phyloP scores from a whole-genome alignment of 2,113 vertebrate species.

The Pipa parva region DNA sequence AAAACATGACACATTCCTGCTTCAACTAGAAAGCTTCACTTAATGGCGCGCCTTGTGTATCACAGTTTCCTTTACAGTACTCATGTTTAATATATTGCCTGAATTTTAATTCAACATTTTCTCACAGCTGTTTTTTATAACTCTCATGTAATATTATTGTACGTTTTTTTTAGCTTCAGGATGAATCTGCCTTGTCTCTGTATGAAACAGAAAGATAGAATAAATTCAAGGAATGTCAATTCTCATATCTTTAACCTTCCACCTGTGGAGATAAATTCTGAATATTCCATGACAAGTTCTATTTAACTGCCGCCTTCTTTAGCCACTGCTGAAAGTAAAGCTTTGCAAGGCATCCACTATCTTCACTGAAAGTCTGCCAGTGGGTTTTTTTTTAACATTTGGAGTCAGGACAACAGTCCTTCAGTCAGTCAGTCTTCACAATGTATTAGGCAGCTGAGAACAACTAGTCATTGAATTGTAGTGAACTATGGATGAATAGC shows the following conservation, averaged over 20 bases:
- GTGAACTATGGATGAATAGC: not conserved
- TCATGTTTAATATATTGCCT: conserved; percentile 1
- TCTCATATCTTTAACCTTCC: not conserved
- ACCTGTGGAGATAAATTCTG: conserved; percentile 11
- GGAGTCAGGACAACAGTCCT: conserved; percentile 4
- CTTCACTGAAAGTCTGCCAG: not conserved
- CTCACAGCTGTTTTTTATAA: conserved; percentile 11
- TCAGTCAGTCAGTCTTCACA: not conserved
- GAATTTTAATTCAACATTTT: conserved; percentile 23
- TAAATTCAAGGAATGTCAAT: conserved; percentile 18
- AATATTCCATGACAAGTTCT: not conserved
- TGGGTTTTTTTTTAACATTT: conserved; percentile 4
- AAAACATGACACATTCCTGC: too few relatives aligned
- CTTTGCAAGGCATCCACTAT: not conserved
- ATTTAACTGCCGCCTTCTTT: not conserved
- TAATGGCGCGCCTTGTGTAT: too few relatives aligned
- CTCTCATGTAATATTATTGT: conserved; percentile 18
- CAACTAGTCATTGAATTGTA: conserved; percentile 9
- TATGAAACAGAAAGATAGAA: conserved; percentile 5
- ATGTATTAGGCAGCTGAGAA: not conserved
- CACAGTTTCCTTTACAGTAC: too few relatives aligned
- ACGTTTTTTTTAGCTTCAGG: conserved; percentile 22
- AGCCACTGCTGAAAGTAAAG: not conserved
- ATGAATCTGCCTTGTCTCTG: conserved; percentile 13
- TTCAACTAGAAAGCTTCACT: too few relatives aligned